Conservation (phyloP, 1,140 invertebrate genomes). For the Brachionus plicatilis region DNA sequence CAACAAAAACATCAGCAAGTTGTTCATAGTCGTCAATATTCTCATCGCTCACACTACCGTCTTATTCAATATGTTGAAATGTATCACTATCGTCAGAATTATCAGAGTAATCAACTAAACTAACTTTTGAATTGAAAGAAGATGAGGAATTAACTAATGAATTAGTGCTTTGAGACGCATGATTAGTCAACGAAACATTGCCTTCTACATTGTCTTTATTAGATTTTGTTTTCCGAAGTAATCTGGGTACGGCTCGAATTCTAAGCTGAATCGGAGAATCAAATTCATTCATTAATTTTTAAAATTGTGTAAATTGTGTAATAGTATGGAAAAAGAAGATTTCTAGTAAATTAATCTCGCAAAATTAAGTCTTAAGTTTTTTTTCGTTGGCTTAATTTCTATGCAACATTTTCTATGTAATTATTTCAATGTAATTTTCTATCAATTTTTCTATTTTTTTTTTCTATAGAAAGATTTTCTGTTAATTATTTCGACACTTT, state of each 20-base stretch:
- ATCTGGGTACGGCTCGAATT: neutral
- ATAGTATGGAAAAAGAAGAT: neutral
- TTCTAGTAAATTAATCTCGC: neutral
- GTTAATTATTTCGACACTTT: neutral
- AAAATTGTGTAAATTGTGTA: neutral
- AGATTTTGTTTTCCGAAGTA: neutral
- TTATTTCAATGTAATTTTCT: neutral
- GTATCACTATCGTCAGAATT: neutral
- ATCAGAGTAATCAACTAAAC: neutral
- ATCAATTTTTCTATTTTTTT: neutral
- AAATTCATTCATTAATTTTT: neutral
- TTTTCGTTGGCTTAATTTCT: neutral
- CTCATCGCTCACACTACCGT: neutral
- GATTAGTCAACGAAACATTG: neutral
- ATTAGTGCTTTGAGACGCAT: neutral
- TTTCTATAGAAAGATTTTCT: neutral
- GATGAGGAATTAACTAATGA: neutral
- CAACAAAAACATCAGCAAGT: neutral
- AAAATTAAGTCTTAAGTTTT: neutral
- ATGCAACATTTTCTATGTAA: neutral
- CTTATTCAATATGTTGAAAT: neutral
- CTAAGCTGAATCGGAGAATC: neutral
- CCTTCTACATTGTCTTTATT: neutral
- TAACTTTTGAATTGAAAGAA: neutral
- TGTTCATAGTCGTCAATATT: neutral